Base-by-base conservation (phyloP, 2,797 vertebrate species). In the Acanthurus lineatus region DNA sequence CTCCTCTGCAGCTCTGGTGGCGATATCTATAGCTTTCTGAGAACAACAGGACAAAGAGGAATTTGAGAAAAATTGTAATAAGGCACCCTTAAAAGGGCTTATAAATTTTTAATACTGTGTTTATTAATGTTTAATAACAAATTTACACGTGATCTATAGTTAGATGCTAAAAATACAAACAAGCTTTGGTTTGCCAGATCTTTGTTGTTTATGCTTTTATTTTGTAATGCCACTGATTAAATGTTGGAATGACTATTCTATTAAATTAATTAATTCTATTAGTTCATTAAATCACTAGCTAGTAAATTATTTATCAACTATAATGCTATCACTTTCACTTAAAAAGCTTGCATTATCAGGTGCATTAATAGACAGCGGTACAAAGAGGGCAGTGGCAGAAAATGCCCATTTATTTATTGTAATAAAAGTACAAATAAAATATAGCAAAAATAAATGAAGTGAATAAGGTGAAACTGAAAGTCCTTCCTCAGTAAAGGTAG, bases 11-110 rank as follows among this genome's bases (percentile, higher is more conserved):
- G 98, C 98, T 93, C 97, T 99, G 91, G 61, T 96, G 85, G 97
- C 98, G 47, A 99, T 96, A 88, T 99, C 98, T 89, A 99, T 98
- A 71, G 97, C 98, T 97, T 99, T 99, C 98, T 99, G n/a, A 93
- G 67, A 93, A 92, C 4, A 16, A 72, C 6, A 66, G 19, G 19
- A 71, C 62, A 48, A 17, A 63, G 8, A 69, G 54, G 1, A 25
- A 70, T 42, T 52, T 35, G 28, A 4, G n/a, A 9, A 9, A 58
- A 0, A 1, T 59, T 56, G 9, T 22, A 14, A n/a, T 9, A 56
- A 56, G 15, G 25, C 2, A n/a, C 15, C 15, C 2, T 15, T 14
- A 9, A 35, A 53, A 15, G 14, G 2, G 54, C 6, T 22, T 35
- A 6, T 11, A 47, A 14, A 14, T 17, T 6, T 51, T n/a, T 20